Base-by-base conservation (phyloP, 1,140 invertebrate species). In the Polyergus mexicanus region DNA sequence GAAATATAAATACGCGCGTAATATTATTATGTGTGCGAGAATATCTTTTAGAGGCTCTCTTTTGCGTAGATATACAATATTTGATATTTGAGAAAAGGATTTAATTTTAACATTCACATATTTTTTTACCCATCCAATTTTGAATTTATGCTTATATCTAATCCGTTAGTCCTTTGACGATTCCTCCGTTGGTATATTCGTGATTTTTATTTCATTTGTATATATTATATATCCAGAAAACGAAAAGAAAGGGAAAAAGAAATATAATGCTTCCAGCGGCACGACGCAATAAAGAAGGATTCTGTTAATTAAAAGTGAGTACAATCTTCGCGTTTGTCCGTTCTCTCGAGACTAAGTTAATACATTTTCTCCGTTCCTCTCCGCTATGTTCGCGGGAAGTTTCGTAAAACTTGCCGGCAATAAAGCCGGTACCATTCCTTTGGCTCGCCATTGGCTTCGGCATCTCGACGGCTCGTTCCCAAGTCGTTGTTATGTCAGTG, bases 361-460 rank as follows among this genome's bases (percentile, higher is more conserved):
- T 84, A 84, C 78, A 62, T 84, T 86, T 86, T 58, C 58, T 13
- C 13, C 60, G 13, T 84, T 44, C 25, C 35, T 86, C 56, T 51
- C 22, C 62, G 63, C 54, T 62, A 32, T 25, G 13, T 83, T 69
- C 28, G 69, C 25, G 60, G 28, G 22, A 88, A 92, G 84, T 90
- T 90, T 85, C 77, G 72, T 80, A 87, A 91, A 91, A 89, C 87
- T 89, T 83, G 66, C 80, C 51, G 41, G 83, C 78, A 88, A 90
- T 90, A 86, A 91, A 85, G 25, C 80, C 68, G 74, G 62, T 71
- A 63, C 63, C 60, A 47, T 68, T 88, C 85, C 71, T 88, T 76
- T 83, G 44, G 84, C 25, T 78, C 81, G 35, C 47, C 77, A 80
- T 51, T 80, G 76, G 47, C 89, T 85, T 75, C 44, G 68, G 75